Conservation (phyloP, 2,888 invertebrate species). For the Eremobia ochroleuca region DNA sequence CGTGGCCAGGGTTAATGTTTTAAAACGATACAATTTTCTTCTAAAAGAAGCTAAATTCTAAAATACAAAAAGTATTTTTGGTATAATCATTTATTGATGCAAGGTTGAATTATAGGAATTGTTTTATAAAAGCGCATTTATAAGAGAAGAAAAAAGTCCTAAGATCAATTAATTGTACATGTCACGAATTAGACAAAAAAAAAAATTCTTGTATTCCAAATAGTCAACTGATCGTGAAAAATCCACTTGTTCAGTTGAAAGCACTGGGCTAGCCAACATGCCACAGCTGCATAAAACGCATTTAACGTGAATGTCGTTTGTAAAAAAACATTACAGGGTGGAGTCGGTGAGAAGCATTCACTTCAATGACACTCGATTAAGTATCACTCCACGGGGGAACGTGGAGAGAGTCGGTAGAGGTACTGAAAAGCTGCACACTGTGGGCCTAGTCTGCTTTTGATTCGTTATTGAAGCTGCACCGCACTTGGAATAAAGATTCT, state of each 20-base stretch:
- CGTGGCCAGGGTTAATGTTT: neutral
- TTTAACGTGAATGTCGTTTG: neutral
- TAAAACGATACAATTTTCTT: neutral
- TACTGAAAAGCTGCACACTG: neutral
- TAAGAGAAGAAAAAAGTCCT: neutral
- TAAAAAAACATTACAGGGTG: neutral
- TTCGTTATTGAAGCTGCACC: neutral
- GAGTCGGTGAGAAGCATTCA: neutral
- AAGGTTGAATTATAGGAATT: neutral
- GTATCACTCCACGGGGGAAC: neutral
- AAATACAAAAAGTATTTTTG: constrained; percentile 6
- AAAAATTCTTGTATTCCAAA: neutral
- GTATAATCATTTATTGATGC: neutral
- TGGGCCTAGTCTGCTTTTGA: neutral
- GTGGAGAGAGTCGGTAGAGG: neutral
- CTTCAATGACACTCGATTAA: constrained; percentile 5
- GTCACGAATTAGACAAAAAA: neutral
- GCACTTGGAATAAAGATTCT: neutral
- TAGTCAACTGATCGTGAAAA: neutral
- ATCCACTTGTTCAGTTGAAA: neutral
- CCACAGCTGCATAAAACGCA: neutral
- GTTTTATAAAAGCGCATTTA: neutral
- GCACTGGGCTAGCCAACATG: neutral
- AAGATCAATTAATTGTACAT: neutral
- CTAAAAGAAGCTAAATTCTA: neutral